These are phyloP conservation scores for Styela plicata DNA, from an alignment of 23 tunicate species.

Conservation along the genomic window DNA sequence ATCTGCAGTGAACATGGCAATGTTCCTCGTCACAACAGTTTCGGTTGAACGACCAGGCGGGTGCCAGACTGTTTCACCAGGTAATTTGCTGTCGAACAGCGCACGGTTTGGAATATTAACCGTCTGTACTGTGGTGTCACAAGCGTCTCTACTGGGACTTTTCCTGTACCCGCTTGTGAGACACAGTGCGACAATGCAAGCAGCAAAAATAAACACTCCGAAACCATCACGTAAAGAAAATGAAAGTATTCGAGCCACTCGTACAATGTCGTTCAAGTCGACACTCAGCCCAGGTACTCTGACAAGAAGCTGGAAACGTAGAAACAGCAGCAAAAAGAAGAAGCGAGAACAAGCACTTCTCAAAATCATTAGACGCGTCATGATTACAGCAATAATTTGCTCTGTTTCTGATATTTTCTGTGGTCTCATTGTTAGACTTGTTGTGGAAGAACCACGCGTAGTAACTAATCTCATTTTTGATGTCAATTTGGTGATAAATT, in stretches of 20 bases:
- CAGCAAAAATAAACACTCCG: background rate
- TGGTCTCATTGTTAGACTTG: constrained; percentile 39
- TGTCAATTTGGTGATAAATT: constrained; percentile 51
- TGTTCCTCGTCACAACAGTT: constrained; percentile 36
- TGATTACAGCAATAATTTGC: constrained; percentile 57
- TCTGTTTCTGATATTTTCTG: constrained; percentile 60
- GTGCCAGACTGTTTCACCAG: constrained; percentile 55
- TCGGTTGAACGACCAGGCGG: constrained; percentile 42
- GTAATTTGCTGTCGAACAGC: background rate
- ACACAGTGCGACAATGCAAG: constrained; percentile 53
- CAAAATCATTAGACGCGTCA: constrained; percentile 49
- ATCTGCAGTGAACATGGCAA: constrained; percentile 45
- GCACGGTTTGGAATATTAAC: constrained; percentile 65
- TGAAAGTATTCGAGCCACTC: background rate
- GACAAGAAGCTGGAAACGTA: background rate
- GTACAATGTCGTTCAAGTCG: background rate
- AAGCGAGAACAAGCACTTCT: constrained; percentile 42
- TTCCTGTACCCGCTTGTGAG: constrained; percentile 71
- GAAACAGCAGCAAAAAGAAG: constrained; percentile 21
- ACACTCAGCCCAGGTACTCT: background rate
- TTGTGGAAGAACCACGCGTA: constrained; percentile 52
- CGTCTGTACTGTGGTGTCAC: constrained; percentile 51
- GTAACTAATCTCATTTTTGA: constrained; percentile 68
- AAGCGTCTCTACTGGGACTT: constrained; percentile 43
- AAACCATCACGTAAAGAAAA: background rate